Percentiles rank a stretch among this genome's conserved stretches.
Conservation (phyloP, 2,113 vertebrate genomes). For the Oryctolagus cuniculus region mOryCun1.1 NC_091443.1:83938001-83938500, state of each 20-base stretch:
- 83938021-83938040: too few species aligned
- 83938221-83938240: not conserved
- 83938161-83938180: not conserved
- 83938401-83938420: not conserved
- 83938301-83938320: not conserved
- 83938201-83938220: not conserved
- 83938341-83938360: not conserved
- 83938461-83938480: not conserved
- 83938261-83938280: not conserved
- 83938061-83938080: too few species aligned
- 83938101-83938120: too few species aligned
- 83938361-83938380: accelerated
- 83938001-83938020: too few species aligned
- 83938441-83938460: not conserved
- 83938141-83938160: not conserved
- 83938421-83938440: not conserved
- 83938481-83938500: not conserved
- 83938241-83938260: not conserved
- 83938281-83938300: too few species aligned
- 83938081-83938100: too few species aligned
- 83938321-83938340: not conserved
- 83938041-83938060: too few species aligned
- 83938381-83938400: not conserved
- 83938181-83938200: not conserved
- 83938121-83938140: too few species aligned